Conservation (phyloP, 2,888 invertebrate species). For the Eupeodes latifasciatus region DNA sequence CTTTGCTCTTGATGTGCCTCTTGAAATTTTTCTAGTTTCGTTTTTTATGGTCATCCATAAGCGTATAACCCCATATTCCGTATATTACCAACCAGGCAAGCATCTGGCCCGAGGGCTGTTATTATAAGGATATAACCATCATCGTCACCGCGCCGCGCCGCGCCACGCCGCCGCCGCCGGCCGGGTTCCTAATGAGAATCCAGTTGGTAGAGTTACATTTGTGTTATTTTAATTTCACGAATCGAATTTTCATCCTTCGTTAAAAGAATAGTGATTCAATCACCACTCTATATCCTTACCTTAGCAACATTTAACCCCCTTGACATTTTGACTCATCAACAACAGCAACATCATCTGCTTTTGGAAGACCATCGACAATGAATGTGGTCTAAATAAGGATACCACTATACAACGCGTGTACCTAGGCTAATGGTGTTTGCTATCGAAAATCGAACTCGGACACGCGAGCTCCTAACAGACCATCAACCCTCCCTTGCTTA, state of each 20-base stretch:
- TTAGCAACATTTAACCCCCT: constrained; percentile 28
- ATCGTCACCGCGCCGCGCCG: background rate
- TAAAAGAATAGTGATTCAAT: constrained; percentile 61
- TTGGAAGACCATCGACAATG: constrained; percentile 1
- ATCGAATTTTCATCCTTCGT: constrained; percentile 18
- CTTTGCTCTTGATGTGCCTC: constrained; percentile 48
- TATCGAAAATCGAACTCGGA: constrained; percentile 71
- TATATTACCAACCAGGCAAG: background rate
- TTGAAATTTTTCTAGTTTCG: constrained; percentile 34
- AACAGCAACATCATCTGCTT: constrained; percentile 57
- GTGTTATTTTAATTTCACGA: background rate
- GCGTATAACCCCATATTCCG: background rate
- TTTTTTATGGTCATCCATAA: constrained; percentile 51
- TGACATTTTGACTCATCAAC: constrained; percentile 68
- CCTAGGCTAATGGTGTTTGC: constrained; percentile 72
- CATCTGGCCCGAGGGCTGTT: constrained; percentile 61
- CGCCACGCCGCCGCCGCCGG: background rate
- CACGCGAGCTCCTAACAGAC: constrained; percentile 55
- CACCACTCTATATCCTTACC: constrained; percentile 39
- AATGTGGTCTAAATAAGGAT: constrained; percentile 22
- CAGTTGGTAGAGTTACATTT: constrained; percentile 48
- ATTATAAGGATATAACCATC: constrained; percentile 24
- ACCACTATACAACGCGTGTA: constrained; percentile 5
- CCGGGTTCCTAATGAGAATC: constrained; percentile 53
- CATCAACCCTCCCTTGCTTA: constrained; percentile 38